Evolutionary conservation across 2,797 vertebrate species (phyloP).

Genomic region (Sardinella longiceps): DNA sequence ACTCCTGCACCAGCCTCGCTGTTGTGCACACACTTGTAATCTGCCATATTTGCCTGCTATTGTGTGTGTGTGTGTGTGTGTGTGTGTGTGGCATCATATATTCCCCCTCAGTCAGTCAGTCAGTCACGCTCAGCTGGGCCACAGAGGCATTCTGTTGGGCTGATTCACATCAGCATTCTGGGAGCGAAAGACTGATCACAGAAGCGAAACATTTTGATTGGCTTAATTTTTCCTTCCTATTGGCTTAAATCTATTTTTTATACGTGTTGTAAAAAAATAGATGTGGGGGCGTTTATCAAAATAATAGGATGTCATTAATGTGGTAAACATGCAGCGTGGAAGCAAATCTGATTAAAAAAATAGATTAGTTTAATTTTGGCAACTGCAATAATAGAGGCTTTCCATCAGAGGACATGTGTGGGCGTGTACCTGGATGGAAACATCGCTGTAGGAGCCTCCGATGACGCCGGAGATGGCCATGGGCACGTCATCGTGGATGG

Average conservation of each 20-base stretch:
- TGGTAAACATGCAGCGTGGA: neutral
- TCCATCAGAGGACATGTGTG: neutral
- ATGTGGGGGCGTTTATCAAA: neutral
- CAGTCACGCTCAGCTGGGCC: neutral
- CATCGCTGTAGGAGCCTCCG: conserved; percentile 96
- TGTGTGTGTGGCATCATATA: conserved; percentile 55
- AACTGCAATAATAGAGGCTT: neutral
- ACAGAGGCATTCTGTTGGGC: neutral
- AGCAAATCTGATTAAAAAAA: neutral
- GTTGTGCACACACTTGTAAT: conserved; percentile 54
- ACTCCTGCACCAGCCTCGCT: conserved; percentile 61
- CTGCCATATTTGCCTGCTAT: conserved; percentile 62
- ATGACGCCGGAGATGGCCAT: conserved; percentile 96
- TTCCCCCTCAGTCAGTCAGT: too few species aligned
- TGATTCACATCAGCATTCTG: conserved; percentile 16
- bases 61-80: conserved; percentile 48
- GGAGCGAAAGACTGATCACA: neutral
- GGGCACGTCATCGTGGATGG: conserved; percentile 89
- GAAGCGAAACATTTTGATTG: neutral
- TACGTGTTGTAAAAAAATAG: neutral
- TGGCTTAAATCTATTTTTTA: neutral
- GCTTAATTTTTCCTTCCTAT: neutral
- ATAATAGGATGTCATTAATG: conserved; percentile 10
- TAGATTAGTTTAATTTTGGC: neutral
- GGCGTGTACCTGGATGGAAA: conserved; percentile 92